Evolutionary conservation across 2,113 vertebrate genomes (phyloP), one percentile per base, ranked within the genome.

Genomic region (Fregetta grallaria): DNA sequence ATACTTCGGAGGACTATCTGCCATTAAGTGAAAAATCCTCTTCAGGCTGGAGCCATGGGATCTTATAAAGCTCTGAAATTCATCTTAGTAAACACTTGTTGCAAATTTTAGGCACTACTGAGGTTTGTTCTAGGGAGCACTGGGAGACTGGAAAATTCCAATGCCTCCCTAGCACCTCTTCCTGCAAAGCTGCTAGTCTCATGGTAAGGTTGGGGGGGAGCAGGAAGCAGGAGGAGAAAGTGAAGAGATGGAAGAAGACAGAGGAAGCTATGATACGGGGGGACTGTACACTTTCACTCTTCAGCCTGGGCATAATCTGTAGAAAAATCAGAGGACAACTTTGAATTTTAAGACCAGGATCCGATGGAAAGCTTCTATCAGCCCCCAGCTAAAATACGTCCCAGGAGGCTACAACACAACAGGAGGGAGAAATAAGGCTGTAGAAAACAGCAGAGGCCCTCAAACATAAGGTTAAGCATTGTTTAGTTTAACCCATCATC

Each of bases 381-480:
- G 42, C 7, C 21, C 10, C n/a, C n/a, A 80, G 58, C n/a, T 86
- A 76, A 91, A 91, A 59, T 52, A 70, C 0, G 0, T 30, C 42
- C 44, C 74, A 49, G 38, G 23, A 92, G n/a, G 38, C 47, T 88
- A 50, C 26, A 55, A 59, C 36, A 65, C 44, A 70, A 85, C 49
- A 91, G 56, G 45, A 75, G 38, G 38, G 42, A 96, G 77, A 93
- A 91, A 88, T 15, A 91, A 67, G 47, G 38, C 55, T 83, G 67
- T 32, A 82, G 50, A 68, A 95, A 94, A 91, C 13, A 87, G 44
- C 47, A 86, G 71, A 87, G 70, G 38, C 65, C 61, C 61, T 86
- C 85, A 87, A 77, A 88, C 40, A 40, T n/a, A 47, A 86, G 74
- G 84, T 83, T 95, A 96, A 90, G 55, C 42, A 82, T 73, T 88